Conservation (phyloP, 2,888 invertebrate genomes). For the Laothoe populi region DNA sequence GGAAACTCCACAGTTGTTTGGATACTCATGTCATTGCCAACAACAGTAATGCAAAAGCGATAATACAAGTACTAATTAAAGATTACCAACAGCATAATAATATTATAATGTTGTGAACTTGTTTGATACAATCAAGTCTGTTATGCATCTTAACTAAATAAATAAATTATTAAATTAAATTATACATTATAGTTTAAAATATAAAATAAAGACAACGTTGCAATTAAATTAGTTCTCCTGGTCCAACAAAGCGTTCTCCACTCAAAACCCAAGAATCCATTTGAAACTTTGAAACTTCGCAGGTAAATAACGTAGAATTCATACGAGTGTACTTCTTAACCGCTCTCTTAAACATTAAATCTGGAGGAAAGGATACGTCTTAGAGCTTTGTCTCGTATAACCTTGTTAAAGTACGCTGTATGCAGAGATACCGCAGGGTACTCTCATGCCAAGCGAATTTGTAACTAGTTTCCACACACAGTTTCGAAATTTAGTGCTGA, state of each 20-base stretch:
- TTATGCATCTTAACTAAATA: no score
- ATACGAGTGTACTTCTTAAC: conserved; percentile 54
- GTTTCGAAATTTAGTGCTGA: background rate
- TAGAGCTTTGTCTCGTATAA: conserved; percentile 75
- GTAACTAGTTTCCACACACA: background rate
- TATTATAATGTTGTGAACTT: no score
- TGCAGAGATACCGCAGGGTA: conserved; percentile 55
- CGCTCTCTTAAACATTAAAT: conserved; percentile 57
- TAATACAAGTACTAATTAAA: no score
- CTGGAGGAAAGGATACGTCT: conserved; percentile 63
- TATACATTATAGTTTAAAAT: no score
- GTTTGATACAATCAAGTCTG: no score
- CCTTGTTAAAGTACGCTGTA: conserved; percentile 60
- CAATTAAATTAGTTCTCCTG: no score
- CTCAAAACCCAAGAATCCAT: background rate
- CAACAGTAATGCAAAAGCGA: no score
- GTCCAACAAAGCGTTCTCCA: no score
- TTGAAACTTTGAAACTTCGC: conserved; percentile 11
- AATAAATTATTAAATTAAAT: no score
- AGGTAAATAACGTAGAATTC: background rate
- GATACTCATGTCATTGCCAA: no score
- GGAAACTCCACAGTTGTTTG: no score
- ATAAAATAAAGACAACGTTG: background rate
- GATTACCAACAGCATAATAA: no score
- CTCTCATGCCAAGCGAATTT: conserved; percentile 3